Evolutionary conservation across 35 echinoderm and acorn worm species (phyloP).

Genomic region (Lytechinus pictus): DNA sequence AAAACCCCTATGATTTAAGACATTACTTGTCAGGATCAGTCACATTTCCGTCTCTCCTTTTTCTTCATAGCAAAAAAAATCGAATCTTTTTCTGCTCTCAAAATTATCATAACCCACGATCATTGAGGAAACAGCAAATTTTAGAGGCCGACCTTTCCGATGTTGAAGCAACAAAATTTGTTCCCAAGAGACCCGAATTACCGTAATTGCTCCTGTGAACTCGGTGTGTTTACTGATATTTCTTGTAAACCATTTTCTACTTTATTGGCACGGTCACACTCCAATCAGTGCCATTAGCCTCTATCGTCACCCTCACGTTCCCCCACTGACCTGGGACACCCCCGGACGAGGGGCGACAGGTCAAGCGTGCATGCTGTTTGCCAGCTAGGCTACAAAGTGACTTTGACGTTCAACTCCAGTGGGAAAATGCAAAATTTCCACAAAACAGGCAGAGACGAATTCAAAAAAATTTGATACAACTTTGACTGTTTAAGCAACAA

Average conservation of each 20-base stretch:
- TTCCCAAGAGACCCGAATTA: background rate
- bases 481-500: no score
- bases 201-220: conserved; percentile 9
- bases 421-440: background rate
- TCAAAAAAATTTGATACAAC: no score
- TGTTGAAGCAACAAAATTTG: background rate
- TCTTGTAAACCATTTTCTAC: background rate
- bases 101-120: background rate
- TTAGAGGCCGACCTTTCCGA: background rate
- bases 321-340: background rate
- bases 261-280: background rate
- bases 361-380: background rate
- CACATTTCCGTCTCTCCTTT: background rate
- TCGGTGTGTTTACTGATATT: background rate
- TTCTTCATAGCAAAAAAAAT: background rate
- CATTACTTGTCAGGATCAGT: background rate
- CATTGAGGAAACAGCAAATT: background rate
- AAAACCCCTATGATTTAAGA: background rate
- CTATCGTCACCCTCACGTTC: background rate
- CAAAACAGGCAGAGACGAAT: background rate
- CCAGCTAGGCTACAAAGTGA: background rate
- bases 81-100: background rate
- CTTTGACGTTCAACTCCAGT: background rate
- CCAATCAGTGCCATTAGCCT: background rate
- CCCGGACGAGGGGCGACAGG: background rate